phyloP scores from a whole-genome alignment of 2,888 invertebrate genomes.

The Tenthredo notha region DNA sequence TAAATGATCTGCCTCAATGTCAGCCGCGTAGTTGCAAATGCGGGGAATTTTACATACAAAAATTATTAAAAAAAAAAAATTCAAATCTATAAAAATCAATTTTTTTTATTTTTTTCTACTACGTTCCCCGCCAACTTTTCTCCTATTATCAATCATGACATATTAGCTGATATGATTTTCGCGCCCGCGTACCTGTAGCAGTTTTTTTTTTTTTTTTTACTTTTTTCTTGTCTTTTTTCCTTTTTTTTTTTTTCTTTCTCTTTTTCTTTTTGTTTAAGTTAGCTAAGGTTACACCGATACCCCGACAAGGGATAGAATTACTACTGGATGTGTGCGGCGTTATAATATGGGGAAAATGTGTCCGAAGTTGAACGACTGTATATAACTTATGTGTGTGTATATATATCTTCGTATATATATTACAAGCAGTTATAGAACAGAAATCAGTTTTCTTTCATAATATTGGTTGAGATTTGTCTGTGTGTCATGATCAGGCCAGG shows the following conservation, averaged over 20 bases:
- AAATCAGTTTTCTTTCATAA: not conserved
- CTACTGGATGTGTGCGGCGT: constrained; percentile 68
- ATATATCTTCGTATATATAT: not conserved
- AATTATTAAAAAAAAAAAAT: too few species aligned
- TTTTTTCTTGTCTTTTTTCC: not conserved
- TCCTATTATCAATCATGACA: not conserved
- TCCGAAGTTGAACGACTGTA: constrained; percentile 56
- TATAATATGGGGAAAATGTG: constrained; percentile 67
- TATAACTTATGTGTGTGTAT: not conserved
- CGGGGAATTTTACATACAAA: constrained; percentile 39
- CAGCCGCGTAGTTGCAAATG: not conserved
- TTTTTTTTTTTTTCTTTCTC: not conserved
- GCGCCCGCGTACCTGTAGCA: constrained; percentile 35
- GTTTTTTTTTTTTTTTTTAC: constrained; percentile 44
- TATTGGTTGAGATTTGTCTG: constrained; percentile 24
- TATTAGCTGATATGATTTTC: constrained; percentile 36
- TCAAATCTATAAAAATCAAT: too few species aligned
- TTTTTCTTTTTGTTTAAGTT: constrained; percentile 10
- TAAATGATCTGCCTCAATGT: constrained; percentile 41
- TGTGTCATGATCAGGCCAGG: constrained; percentile 42
- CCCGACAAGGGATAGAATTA: constrained; percentile 69
- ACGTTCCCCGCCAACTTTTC: not conserved
- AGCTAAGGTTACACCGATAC: constrained; percentile 70
- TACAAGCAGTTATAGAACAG: not conserved
- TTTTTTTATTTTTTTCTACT: too few species aligned